These are phyloP conservation scores for Tyria jacobaeae DNA, from an alignment of 2,888 invertebrate species.

Conservation along the genomic window DNA sequence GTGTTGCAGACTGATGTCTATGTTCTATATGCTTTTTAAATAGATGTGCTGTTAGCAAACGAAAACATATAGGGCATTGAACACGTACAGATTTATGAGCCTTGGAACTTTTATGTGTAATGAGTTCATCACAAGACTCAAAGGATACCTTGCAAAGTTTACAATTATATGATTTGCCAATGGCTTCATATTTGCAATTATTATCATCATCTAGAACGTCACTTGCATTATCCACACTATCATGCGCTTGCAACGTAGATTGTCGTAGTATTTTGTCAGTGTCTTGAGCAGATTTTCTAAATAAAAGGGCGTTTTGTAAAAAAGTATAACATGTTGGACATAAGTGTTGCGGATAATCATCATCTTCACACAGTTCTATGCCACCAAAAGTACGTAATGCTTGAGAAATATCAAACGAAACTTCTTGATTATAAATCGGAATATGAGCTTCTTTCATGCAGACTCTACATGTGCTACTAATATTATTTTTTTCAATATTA, in stretches of 20 bases:
- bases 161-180: slow-evolving; percentile 23
- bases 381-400: slow-evolving; percentile 61
- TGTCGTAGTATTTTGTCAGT: slow-evolving; percentile 54
- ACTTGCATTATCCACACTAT: slow-evolving; percentile 10
- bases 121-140: slow-evolving; percentile 45
- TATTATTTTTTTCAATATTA: slow-evolving; percentile 2
- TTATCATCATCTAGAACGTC: slow-evolving; percentile 12
- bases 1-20: slow-evolving; percentile 49
- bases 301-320: slow-evolving; percentile 60
- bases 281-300: slow-evolving; percentile 63
- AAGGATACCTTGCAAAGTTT: slow-evolving; percentile 40
- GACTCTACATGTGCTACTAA: slow-evolving; percentile 59
- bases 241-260: slow-evolving; percentile 9
- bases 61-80: slow-evolving; percentile 51
- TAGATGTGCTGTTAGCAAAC: slow-evolving; percentile 48
- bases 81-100: slow-evolving; percentile 42
- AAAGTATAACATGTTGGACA: slow-evolving; percentile 60
- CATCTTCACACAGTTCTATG: slow-evolving; percentile 57
- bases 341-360: slow-evolving; percentile 62
- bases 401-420: slow-evolving; percentile 54
- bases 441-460: slow-evolving; percentile 66
- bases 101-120: slow-evolving; percentile 53
- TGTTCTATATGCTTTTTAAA: slow-evolving; percentile 54
- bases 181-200: not conserved
- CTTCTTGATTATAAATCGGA: slow-evolving; percentile 55